phyloP scores from a whole-genome alignment of 2,797 vertebrate species.

The Myiotriccus ornatus region DNA sequence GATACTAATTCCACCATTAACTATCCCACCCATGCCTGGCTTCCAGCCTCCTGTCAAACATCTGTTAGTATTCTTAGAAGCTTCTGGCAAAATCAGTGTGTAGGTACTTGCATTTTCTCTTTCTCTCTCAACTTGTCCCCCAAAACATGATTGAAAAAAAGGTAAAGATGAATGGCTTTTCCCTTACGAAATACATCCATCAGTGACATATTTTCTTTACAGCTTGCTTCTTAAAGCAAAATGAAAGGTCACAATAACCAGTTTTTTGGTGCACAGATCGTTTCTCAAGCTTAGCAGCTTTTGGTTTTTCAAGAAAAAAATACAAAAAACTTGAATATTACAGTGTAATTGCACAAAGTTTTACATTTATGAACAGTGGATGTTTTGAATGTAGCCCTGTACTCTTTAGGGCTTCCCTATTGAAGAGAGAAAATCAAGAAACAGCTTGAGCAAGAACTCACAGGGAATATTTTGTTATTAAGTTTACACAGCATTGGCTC shows the following conservation, averaged over 20 bases:
- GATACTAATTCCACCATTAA: neutral
- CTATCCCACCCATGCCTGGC: neutral
- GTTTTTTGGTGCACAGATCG: neutral
- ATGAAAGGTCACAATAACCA: neutral
- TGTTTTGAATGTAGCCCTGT: neutral
- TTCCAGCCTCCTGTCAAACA: neutral
- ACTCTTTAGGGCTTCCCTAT: neutral
- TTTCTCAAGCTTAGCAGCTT: neutral
- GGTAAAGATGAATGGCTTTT: neutral
- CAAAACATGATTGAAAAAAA: neutral
- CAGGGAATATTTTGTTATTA: constrained; percentile 19
- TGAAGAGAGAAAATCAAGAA: neutral
- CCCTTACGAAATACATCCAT: neutral
- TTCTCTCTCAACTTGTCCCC: neutral
- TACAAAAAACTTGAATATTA: neutral
- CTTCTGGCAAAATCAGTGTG: neutral
- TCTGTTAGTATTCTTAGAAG: neutral
- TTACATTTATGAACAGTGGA: neutral
- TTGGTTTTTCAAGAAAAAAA: neutral
- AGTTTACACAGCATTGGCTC: neutral
- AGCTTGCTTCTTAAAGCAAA: neutral
- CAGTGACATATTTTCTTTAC: neutral
- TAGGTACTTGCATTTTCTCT: neutral
- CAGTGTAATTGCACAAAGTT: neutral
- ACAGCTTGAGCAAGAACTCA: constrained; percentile 4